Conservation (phyloP, 2,113 vertebrate genomes). For the Solenodon paradoxus region DNA sequence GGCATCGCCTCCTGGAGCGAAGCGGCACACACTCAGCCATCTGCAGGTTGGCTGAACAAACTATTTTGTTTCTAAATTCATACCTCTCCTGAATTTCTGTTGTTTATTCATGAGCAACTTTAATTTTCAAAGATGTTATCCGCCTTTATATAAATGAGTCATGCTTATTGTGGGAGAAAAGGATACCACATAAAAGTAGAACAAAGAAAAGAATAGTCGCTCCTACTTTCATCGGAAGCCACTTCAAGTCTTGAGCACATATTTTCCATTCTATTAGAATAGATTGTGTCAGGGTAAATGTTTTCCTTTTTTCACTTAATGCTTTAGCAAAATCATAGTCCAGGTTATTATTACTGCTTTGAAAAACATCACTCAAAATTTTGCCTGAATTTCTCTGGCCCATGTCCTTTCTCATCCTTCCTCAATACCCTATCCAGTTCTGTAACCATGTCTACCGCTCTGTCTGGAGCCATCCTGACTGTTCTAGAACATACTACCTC, state of each 20-base stretch:
- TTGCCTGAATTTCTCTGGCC: not conserved
- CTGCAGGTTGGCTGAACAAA: not conserved
- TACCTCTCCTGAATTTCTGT: not conserved
- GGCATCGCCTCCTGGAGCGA: not conserved
- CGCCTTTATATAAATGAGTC: conserved; percentile 27
- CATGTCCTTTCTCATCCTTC: not conserved
- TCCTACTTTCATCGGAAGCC: not conserved
- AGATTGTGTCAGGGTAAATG: not conserved
- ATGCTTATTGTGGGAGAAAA: not conserved
- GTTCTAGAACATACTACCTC: not conserved
- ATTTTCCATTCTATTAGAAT: not conserved
- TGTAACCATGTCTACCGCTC: not conserved
- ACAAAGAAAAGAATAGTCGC: not conserved
- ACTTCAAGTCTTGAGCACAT: not conserved
- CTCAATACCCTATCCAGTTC: not conserved
- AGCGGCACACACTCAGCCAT: not conserved
- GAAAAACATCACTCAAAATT: not conserved
- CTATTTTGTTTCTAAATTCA: not conserved
- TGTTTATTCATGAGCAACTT: not conserved
- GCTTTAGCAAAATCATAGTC: not conserved
- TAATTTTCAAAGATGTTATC: conserved; percentile 53
- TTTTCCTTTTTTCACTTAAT: not conserved
- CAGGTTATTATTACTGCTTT: not conserved
- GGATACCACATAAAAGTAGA: conserved; percentile 13
- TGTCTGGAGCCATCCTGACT: not conserved